Evolutionary conservation across 2,888 invertebrate species (phyloP), one percentile per base, ranked within the genome.

Genomic region (Erebia aethiops): DNA sequence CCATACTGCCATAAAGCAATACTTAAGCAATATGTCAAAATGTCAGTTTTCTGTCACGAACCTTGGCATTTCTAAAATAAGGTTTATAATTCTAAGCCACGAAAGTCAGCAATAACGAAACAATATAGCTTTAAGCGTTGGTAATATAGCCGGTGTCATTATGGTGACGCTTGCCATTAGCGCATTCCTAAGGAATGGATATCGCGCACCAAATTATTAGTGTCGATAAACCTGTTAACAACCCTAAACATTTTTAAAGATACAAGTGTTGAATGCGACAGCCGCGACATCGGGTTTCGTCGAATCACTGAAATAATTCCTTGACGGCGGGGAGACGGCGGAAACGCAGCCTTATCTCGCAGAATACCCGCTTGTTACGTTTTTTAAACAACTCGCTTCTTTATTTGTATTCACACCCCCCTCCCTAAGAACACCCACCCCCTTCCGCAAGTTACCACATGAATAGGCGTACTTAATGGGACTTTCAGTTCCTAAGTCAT

Each of bases 401-500:
- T 92, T 93, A 91, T 92, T 92, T 92, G 88, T 90, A 87, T 89
- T 88, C 87, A 89, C 87, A 82, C 85, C 85, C 76, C 80, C 78
- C 81, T 81, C 82, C 80, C 78, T 14, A 21, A n/a, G 77, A 73
- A 74, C 77, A 77, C 72, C 81, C 72, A 75, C 77, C 78, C 74
- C 84, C 86, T 82, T 81, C 81, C 81, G 83, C 82, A 81, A 82
- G 87, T 89, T 89, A 87, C 88, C 90, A 90, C 91, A 87, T 91
- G 92, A 93, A 92, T 92, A 88, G 87, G 85, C 87, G 84, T 89
- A 89, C 92, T 92, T 93, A 93, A 93, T 92, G 90, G 91, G 87
- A 89, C 89, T 92, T 90, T 88, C 92, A 93, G 92, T 93, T 92
- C 86, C 90, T 93, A 93, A 93, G 92, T 93, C 93, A 93, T 91